Base-by-base conservation (phyloP, 2,888 invertebrate species). In the Isotomurus palustris region DNA sequence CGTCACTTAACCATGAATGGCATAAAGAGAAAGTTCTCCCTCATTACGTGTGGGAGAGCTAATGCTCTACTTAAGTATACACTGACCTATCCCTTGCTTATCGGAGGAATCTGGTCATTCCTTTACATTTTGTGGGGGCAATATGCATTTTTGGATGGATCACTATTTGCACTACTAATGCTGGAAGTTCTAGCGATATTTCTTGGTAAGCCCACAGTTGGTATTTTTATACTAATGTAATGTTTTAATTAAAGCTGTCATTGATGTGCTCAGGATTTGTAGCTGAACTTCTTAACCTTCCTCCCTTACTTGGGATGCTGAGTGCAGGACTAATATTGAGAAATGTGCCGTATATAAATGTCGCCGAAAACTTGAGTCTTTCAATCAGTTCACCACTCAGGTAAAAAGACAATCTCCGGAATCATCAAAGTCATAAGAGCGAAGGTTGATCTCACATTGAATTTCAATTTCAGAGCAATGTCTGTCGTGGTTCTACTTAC, bases 401-500 rank as follows among this genome's bases (percentile, higher is more conserved):
- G 68, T 67, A 58, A 14, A 6, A 27, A 27, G 22, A 19, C 25
- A 22, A 28, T 10, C 14, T n/a, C 27, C 17, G 3, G 17, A 14
- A 41, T 44, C 44, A 54, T 24, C 17, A 14, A 14, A n/a, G 28
- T n/a, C 17, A 44, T 25, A 24, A 50, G 17, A 12, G 27, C 29
- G 22, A n/a, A 22, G 21, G n/a, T 40, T 40, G n/a, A 12, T 24
- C 21, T 43, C 10, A 19, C 6, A 28, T 44, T 36, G n/a, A 19
- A 5, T 49, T 2, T 21, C 25, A 43, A 4, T 53, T 57, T n/a
- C 51, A 68, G 68, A 35, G 59, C 58, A 14, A 55, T 67, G 25
- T 66, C 69, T 17, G 58, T 70, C 5, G 69, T 67, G 2, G 54
- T 70, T 48, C 54, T 70, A 12, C 61, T 70, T 21, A 41, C 63